Evolutionary conservation across 2,797 vertebrate species (phyloP).

Genomic region (Myotis findleyi): DNA sequence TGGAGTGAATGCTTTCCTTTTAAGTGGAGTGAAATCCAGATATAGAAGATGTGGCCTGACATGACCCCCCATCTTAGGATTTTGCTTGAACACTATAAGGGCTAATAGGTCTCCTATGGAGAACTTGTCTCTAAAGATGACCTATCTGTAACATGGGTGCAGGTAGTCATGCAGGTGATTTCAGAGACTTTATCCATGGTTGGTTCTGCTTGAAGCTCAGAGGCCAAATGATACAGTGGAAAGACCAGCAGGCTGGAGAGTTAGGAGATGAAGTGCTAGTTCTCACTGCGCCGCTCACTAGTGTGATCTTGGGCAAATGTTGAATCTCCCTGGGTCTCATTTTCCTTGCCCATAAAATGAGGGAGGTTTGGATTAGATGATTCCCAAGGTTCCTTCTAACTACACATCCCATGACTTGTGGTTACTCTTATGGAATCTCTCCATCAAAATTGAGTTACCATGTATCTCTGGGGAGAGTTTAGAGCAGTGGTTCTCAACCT

Average conservation of each 20-base stretch:
- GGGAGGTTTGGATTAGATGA: neutral
- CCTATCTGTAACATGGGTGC: neutral
- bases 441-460: neutral
- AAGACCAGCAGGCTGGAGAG: neutral
- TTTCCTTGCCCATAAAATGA: neutral
- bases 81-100: neutral
- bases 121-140: neutral
- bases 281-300: neutral
- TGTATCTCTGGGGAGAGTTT: constrained; percentile 23
- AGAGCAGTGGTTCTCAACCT: neutral
- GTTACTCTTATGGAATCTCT: neutral
- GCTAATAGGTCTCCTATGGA: neutral
- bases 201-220: neutral
- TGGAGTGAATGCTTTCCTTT: neutral
- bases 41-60: neutral
- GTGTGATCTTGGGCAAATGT: neutral
- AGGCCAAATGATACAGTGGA: neutral
- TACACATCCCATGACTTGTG: neutral
- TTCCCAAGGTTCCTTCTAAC: neutral
- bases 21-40: neutral
- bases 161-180: neutral
- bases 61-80: neutral
- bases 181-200: neutral
- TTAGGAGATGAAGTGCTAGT: neutral
- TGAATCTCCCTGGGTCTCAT: neutral